phyloP scores from a whole-genome alignment of 2,888 invertebrate genomes.

The Endotricha flammealis region DNA sequence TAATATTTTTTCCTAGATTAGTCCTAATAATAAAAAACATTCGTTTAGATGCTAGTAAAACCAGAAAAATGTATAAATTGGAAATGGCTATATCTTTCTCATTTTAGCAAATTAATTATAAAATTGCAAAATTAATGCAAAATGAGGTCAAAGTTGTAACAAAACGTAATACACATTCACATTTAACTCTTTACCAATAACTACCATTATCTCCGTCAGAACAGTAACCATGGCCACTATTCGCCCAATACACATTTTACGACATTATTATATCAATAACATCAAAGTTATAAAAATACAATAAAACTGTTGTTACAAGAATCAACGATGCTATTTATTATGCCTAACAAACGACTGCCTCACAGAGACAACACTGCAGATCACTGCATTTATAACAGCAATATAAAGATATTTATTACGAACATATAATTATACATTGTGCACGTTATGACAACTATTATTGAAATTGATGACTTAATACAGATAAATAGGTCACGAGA shows the following conservation, averaged over 20 bases:
- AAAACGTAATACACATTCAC: too few species aligned
- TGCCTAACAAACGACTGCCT: slow-evolving; percentile 15
- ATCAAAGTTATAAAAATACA: slow-evolving; percentile 11
- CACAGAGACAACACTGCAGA: slow-evolving; percentile 13
- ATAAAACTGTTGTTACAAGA: slow-evolving; percentile 15
- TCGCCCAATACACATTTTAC: slow-evolving; percentile 7
- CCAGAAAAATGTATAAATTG: too few species aligned
- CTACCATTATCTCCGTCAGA: neutral
- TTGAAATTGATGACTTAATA: slow-evolving; percentile 73
- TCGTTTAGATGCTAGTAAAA: too few species aligned
- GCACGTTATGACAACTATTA: slow-evolving; percentile 58
- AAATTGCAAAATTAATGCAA: too few species aligned
- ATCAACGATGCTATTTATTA: slow-evolving; percentile 36
- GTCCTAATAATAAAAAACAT: too few species aligned
- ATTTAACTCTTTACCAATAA: too few species aligned
- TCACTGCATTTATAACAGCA: slow-evolving; percentile 37
- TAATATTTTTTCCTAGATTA: too few species aligned
- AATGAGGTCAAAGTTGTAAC: too few species aligned
- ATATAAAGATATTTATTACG: slow-evolving; percentile 53
- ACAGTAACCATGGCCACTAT: neutral
- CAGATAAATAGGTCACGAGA: slow-evolving; percentile 66
- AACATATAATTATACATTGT: slow-evolving; percentile 48
- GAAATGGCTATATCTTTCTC: too few species aligned
- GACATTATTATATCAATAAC: slow-evolving; percentile 5
- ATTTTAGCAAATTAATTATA: too few species aligned